Conservation (phyloP, 2,888 invertebrate genomes). For the Pristionchus entomophagus region DNA sequence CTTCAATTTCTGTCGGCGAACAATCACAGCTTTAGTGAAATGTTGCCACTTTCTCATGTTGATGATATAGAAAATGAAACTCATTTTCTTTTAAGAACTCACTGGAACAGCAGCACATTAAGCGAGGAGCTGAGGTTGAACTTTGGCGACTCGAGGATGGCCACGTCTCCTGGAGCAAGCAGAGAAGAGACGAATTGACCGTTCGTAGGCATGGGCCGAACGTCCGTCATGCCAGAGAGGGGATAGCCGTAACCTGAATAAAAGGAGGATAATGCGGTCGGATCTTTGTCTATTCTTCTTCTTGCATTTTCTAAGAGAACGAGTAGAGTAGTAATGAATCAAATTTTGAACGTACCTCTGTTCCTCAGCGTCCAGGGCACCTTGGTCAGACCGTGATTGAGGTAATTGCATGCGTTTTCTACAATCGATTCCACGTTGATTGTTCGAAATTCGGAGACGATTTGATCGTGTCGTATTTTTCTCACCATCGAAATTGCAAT, state of each 20-base stretch:
- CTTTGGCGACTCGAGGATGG: conserved; percentile 73
- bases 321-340: neutral
- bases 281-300: neutral
- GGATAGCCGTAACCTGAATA: conserved; percentile 73
- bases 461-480: too few species aligned
- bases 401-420: conserved; percentile 74
- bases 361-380: conserved; percentile 74
- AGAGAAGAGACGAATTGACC: conserved; percentile 73
- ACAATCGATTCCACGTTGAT: neutral
- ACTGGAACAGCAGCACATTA: conserved; percentile 73
- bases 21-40: too few species aligned
- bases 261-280: neutral
- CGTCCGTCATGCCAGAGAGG: conserved; percentile 69
- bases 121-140: conserved; percentile 71
- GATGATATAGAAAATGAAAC: too few species aligned
- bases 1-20: too few species aligned
- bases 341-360: conserved; percentile 46
- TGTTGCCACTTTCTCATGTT: too few species aligned
- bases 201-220: conserved; percentile 69
- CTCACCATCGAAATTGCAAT: conserved; percentile 72
- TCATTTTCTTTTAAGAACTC: too few species aligned
- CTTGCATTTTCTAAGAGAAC: neutral
- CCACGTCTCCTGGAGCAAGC: conserved; percentile 73
- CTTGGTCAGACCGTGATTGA: conserved; percentile 74
- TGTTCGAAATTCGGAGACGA: neutral